Base-by-base conservation (phyloP, 2,888 invertebrate species). In the Sicus ferrugineus region DNA sequence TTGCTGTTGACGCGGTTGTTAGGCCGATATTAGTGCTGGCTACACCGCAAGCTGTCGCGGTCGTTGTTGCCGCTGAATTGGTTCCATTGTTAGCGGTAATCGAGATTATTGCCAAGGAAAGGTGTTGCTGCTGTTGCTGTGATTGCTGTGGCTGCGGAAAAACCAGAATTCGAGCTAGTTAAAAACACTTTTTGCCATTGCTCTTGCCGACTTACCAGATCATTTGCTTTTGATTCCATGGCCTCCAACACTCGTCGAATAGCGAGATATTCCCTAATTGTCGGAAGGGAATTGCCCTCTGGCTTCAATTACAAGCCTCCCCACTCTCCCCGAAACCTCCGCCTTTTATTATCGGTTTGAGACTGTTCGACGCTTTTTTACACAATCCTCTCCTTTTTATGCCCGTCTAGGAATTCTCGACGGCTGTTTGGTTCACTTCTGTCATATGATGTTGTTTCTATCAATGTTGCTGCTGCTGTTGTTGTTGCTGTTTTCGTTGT, bases 401-500 rank as follows among this genome's bases (percentile, higher is more conserved):
- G 1, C 67, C 48, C 42, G 1, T 42, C n/a, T 42, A 9, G 34
- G 42, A 42, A 9, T 42, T n/a, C n/a, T n/a, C n/a, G n/a, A n/a
- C n/a, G n/a, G n/a, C n/a, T n/a, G n/a, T n/a, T n/a, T n/a, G n/a
- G n/a, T n/a, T 42, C 54, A 67, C 11, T 68, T 46, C 67, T 75
- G 75, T 71, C 76, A 42, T n/a, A 4, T 16, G 23, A 9, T 54
- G 28, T 2, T 28, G 72, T 50, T 70, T 59, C 54, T 68, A 69
- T 68, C 63, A 48, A 52, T 69, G 59, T 52, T 73, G 67, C 56
- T 71, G 74, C 26, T 69, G 65, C n/a, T 66, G 73, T 23, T 69
- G 71, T 4, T 28, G 58, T 63, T 74, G 74, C 65, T 67, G 68
- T 72, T 76, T 75, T 65, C 73, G 75, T 69, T 14, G 11, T 11